Percentiles rank a stretch among this genome's conserved stretches.
Conservation (phyloP, 2,113 vertebrate genomes). For the Pleuronectes platessa region DNA sequence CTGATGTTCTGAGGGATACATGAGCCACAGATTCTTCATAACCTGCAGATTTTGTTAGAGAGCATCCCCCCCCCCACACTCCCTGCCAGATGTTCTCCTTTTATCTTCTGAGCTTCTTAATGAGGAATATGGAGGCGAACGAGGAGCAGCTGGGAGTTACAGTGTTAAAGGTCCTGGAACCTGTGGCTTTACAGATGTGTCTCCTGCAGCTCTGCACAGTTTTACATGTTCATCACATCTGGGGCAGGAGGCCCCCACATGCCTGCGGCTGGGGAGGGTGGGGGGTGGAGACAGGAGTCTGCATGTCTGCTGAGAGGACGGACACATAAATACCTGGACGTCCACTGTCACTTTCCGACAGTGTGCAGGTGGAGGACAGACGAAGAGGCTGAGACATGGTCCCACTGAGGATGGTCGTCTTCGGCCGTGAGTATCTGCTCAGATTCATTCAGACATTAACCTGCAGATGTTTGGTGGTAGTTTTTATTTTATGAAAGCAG, state of each 20-base stretch:
- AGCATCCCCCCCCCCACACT: too few species aligned
- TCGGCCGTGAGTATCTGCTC: conserved; percentile 62
- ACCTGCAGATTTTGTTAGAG: too few species aligned
- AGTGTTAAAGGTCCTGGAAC: conserved; percentile 31
- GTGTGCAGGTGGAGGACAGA: conserved; percentile 39
- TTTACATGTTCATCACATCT: conserved; percentile 54
- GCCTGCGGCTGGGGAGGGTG: conserved; percentile 27
- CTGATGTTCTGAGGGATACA: background rate
- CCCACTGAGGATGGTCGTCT: conserved; percentile 58
- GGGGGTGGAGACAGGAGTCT: conserved; percentile 54
- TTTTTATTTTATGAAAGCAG: too few species aligned
- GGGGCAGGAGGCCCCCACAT: conserved; percentile 55
- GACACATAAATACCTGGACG: conserved; percentile 56
- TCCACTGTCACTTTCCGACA: conserved; percentile 16
- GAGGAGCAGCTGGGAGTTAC: conserved; percentile 35
- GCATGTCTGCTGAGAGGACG: conserved; percentile 54
- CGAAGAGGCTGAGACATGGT: conserved; percentile 52
- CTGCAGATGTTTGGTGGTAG: too few species aligned
- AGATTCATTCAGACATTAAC: too few species aligned
- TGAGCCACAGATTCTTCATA: background rate
- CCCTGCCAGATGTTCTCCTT: conserved; percentile 47
- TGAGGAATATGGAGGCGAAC: conserved; percentile 35
- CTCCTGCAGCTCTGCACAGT: conserved; percentile 37
- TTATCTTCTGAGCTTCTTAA: conserved; percentile 28
- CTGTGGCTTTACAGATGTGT: conserved; percentile 47